These are phyloP conservation scores for Dioctria rufipes DNA, from an alignment of 2,888 invertebrate species.

Conservation along the genomic window DNA sequence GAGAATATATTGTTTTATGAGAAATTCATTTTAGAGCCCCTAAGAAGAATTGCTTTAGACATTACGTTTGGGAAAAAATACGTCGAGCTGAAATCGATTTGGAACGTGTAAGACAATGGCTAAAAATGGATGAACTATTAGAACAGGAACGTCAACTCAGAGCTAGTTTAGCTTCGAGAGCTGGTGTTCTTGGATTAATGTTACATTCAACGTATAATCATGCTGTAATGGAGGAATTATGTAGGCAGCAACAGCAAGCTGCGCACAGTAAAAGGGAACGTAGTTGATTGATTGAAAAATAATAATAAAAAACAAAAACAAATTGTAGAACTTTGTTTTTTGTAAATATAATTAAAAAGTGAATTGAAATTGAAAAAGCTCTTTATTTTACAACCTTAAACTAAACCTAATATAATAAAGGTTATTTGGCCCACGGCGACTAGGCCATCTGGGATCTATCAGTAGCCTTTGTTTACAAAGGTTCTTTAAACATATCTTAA, in stretches of 20 bases:
- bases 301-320: neutral
- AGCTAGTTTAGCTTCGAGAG: conserved; percentile 81
- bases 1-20: neutral
- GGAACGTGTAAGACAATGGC: conserved; percentile 93
- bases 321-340: neutral
- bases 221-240: conserved; percentile 85
- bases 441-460: no score
- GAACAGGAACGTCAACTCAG: conserved; percentile 94
- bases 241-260: conserved; percentile 66
- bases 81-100: conserved; percentile 95
- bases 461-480: no score
- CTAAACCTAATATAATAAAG: no score
- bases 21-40: conserved; percentile 73
- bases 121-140: conserved; percentile 92
- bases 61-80: conserved; percentile 97
- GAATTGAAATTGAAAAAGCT: neutral
- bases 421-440: no score
- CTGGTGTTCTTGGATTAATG: conserved; percentile 94
- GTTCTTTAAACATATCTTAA: no score
- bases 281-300: neutral
- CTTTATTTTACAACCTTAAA: no score
- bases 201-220: conserved; percentile 98
- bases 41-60: conserved; percentile 91
- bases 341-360: neutral
- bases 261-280: conserved; percentile 19